These are phyloP conservation scores for Ptychodera flava DNA, from an alignment of 35 echinoderm and acorn worm genomes.

Conservation along the genomic window DNA sequence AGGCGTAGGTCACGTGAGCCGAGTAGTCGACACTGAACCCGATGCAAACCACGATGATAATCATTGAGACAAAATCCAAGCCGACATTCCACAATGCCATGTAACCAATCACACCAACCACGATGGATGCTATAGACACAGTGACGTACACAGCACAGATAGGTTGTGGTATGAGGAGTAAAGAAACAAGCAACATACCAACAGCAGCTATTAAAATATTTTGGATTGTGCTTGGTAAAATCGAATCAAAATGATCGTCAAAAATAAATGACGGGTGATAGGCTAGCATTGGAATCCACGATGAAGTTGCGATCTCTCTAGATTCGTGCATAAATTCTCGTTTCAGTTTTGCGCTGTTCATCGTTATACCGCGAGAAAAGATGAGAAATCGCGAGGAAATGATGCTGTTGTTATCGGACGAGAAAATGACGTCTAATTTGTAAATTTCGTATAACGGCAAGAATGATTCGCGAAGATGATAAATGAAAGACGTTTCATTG, in stretches of 20 bases:
- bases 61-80: constrained; percentile 66
- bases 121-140: constrained; percentile 51
- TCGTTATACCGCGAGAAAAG: constrained; percentile 21
- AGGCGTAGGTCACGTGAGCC: constrained; percentile 76
- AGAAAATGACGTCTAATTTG: constrained; percentile 56
- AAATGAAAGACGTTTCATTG: background rate
- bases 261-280: constrained; percentile 71
- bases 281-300: constrained; percentile 21
- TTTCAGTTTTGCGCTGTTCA: constrained; percentile 32
- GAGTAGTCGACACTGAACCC: constrained; percentile 89
- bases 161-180: constrained; percentile 66
- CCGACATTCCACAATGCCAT: constrained; percentile 56
- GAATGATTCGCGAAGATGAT: constrained; percentile 42
- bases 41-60: constrained; percentile 69
- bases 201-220: constrained; percentile 52
- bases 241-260: constrained; percentile 72
- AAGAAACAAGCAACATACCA: constrained; percentile 63
- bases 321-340: constrained; percentile 58
- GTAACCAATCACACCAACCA: constrained; percentile 64
- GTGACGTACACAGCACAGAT: constrained; percentile 66
- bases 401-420: constrained; percentile 22
- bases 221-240: constrained; percentile 45
- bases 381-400: constrained; percentile 46
- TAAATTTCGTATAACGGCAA: constrained; percentile 39
- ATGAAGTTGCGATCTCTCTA: constrained; percentile 23